phyloP scores from a whole-genome alignment of 2,113 vertebrate genomes.

The Leucoraja erinaceus region DNA sequence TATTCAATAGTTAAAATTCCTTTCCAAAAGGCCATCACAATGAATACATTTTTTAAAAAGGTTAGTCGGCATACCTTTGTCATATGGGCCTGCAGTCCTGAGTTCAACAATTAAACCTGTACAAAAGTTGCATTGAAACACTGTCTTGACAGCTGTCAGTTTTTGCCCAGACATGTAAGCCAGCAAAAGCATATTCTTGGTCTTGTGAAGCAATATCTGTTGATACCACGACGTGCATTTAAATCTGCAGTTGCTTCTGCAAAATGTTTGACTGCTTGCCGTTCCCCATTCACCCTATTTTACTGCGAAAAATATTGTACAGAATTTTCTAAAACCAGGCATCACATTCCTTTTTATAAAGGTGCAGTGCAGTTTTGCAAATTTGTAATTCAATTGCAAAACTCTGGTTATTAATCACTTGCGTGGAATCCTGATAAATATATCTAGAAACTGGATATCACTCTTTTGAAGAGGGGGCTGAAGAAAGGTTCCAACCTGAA shows the following conservation, averaged over 20 bases:
- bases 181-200: background rate
- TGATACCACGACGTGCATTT: constrained; percentile 11
- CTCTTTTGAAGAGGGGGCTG: too few species aligned
- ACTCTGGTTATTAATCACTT: background rate
- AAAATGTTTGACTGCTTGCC: constrained; percentile 17
- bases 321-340: background rate
- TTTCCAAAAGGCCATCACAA: constrained; percentile 21
- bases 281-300: background rate
- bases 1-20: background rate
- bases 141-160: constrained; percentile 27
- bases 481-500: too few species aligned
- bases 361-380: background rate
- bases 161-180: constrained; percentile 25
- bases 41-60: constrained; percentile 5
- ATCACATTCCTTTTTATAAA: background rate
- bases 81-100: background rate
- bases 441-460: too few species aligned
- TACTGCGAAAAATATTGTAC: background rate
- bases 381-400: background rate
- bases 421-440: background rate
- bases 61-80: constrained; percentile 10
- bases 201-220: background rate
- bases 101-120: constrained; percentile 16
- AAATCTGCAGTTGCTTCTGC: background rate
- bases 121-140: constrained; percentile 11